These are phyloP conservation scores for Myanophis thanlyinensis DNA, from an alignment of 2,113 vertebrate genomes.

Conservation along the genomic window DNA sequence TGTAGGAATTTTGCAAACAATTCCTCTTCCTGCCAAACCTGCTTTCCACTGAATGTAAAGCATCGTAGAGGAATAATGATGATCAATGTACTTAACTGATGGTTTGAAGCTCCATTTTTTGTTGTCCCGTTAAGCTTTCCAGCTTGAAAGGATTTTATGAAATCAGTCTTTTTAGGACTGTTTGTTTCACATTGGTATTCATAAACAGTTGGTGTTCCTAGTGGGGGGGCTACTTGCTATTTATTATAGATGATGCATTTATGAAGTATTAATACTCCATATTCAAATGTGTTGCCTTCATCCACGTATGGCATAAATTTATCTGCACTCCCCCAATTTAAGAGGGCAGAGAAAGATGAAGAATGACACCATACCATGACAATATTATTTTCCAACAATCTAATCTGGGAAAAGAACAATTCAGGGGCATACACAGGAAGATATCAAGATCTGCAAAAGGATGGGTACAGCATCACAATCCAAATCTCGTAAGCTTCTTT, in stretches of 20 bases:
- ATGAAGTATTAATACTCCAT: slow-evolving; percentile 39
- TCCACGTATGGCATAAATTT: slow-evolving; percentile 1
- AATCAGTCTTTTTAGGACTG: neutral
- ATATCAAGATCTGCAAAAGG: neutral
- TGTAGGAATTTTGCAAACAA: neutral
- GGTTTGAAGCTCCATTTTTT: neutral
- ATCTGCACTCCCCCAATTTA: slow-evolving; percentile 3
- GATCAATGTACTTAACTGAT: neutral
- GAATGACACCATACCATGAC: neutral
- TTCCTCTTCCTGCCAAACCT: neutral
- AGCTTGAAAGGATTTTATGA: neutral
- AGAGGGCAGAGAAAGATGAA: slow-evolving; percentile 9
- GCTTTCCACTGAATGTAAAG: neutral
- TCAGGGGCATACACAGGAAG: neutral
- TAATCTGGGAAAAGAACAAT: neutral
- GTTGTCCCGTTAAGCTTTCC: neutral
- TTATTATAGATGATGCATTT: slow-evolving; percentile 29
- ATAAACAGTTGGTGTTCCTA: slow-evolving; percentile 19
- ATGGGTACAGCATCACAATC: neutral
- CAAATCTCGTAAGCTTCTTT: neutral
- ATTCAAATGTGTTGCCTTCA: slow-evolving; percentile 39
- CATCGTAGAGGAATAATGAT: neutral
- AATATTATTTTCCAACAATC: neutral
- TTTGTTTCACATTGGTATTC: neutral
- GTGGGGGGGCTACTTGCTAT: slow-evolving; percentile 19